Evolutionary conservation across 2,113 vertebrate genomes (phyloP).

Genomic region (Aphelocoma coerulescens): DNA sequence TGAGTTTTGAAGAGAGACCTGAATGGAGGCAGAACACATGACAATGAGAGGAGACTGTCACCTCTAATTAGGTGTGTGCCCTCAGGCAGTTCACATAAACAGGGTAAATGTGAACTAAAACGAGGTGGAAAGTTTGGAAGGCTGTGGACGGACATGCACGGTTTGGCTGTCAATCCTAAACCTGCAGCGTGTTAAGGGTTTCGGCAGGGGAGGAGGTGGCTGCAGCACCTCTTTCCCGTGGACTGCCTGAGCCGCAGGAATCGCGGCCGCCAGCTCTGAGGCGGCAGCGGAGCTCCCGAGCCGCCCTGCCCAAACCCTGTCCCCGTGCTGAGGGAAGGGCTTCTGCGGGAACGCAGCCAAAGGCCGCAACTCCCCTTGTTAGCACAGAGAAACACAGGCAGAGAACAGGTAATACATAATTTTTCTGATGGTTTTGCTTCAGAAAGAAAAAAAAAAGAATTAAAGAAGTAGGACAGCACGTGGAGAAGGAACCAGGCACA

Average conservation of each 20-base stretch:
- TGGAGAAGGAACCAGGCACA: neutral
- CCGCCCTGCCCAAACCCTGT: fast-evolving
- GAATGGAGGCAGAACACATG: neutral
- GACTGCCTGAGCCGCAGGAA: neutral
- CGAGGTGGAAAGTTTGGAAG: neutral
- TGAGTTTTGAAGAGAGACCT: neutral
- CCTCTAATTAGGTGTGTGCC: neutral
- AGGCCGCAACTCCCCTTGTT: neutral
- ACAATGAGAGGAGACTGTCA: neutral
- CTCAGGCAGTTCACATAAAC: neutral
- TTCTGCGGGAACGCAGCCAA: neutral
- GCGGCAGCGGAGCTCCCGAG: neutral
- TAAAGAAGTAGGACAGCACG: neutral
- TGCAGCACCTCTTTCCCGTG: neutral
- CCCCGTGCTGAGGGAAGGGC: fast-evolving
- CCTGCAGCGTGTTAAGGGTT: fast-evolving
- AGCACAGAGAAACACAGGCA: fast-evolving
- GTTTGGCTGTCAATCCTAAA: neutral
- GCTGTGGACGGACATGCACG: neutral
- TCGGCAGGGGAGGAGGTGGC: neutral
- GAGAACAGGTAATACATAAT: fast-evolving
- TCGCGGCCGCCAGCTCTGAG: fast-evolving
- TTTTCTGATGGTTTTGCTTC: neutral
- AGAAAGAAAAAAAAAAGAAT: neutral
- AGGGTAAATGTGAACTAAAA: neutral